A percentile compares a stretch with the other conserved stretches of the same genome.
These are phyloP conservation scores for Ophiodon elongatus DNA, from an alignment of 2,113 vertebrate species.

Conservation along the genomic window DNA sequence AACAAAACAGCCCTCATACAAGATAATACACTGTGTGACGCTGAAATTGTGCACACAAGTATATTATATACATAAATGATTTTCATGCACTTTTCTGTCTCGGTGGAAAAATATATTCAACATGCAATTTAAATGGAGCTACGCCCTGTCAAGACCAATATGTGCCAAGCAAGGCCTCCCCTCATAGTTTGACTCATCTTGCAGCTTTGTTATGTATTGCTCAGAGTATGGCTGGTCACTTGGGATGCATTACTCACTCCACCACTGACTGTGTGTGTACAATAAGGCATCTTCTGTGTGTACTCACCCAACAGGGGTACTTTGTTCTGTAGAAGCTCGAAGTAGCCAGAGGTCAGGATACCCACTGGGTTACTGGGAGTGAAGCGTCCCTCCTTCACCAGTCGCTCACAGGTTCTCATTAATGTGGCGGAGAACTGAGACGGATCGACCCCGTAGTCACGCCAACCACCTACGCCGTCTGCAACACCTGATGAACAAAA, in stretches of 20 bases:
- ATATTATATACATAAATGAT: not conserved
- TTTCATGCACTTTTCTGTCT: not conserved
- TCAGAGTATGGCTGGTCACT: conserved; percentile 8
- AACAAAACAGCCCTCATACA: not conserved
- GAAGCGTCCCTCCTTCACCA: conserved; percentile 97
- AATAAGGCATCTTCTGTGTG: not conserved
- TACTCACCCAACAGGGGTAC: conserved; percentile 96
- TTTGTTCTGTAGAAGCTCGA: conserved; percentile 98
- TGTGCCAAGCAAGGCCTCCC: not conserved
- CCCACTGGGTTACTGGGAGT: conserved; percentile 94
- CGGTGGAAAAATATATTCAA: not conserved
- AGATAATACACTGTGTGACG: not conserved
- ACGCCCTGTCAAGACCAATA: not conserved
- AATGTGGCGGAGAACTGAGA: conserved; percentile 99
- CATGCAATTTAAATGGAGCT: not conserved
- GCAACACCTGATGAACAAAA: conserved; percentile 89
- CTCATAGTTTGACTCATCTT: conserved; percentile 65
- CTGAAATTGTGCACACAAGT: not conserved
- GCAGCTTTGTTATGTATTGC: conserved; percentile 56
- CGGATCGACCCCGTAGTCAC: conserved; percentile 98
- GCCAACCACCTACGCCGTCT: conserved; percentile 98
- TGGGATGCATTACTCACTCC: conserved; percentile 21
- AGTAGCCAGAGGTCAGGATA: conserved; percentile 95
- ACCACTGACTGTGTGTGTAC: conserved; percentile 20
- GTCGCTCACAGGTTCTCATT: conserved; percentile 96